phyloP scores from a whole-genome alignment of 2,113 vertebrate species.

The Paraplagusia blochii region DNA sequence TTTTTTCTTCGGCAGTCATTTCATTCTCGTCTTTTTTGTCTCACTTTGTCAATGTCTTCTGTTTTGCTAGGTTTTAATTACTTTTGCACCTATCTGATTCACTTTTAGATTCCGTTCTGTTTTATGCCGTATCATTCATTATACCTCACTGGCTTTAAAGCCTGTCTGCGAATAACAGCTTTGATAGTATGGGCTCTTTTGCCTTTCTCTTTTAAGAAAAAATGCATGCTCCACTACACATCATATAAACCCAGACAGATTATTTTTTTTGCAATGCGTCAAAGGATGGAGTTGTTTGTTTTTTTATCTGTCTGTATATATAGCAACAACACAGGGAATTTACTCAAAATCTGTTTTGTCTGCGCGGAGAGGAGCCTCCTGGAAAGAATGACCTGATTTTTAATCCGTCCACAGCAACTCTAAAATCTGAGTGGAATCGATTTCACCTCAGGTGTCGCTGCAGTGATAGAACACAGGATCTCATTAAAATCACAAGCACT shows the following conservation, averaged over 20 bases:
- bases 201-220: too few species aligned
- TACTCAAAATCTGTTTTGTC: slow-evolving; percentile 15
- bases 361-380: slow-evolving; percentile 2
- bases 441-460: slow-evolving; percentile 36
- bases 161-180: too few species aligned
- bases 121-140: too few species aligned
- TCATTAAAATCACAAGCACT: slow-evolving; percentile 36
- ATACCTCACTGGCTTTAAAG: too few species aligned
- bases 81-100: not conserved
- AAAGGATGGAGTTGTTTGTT: slow-evolving; percentile 16
- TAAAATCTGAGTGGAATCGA: slow-evolving; percentile 8
- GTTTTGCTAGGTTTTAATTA: not conserved
- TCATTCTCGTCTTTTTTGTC: not conserved
- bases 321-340: slow-evolving; percentile 6
- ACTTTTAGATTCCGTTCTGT: too few species aligned
- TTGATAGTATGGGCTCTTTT: too few species aligned
- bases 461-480: slow-evolving; percentile 26
- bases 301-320: slow-evolving; percentile 26
- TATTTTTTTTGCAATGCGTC: not conserved
- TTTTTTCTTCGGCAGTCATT: not conserved
- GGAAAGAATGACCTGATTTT: not conserved
- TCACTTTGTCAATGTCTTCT: not conserved
- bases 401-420: slow-evolving; percentile 12
- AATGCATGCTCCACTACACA: not conserved
- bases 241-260: slow-evolving; percentile 7